Evolutionary conservation across 2,797 vertebrate genomes (phyloP).

Genomic region (Chelidonichthys spinosus): DNA sequence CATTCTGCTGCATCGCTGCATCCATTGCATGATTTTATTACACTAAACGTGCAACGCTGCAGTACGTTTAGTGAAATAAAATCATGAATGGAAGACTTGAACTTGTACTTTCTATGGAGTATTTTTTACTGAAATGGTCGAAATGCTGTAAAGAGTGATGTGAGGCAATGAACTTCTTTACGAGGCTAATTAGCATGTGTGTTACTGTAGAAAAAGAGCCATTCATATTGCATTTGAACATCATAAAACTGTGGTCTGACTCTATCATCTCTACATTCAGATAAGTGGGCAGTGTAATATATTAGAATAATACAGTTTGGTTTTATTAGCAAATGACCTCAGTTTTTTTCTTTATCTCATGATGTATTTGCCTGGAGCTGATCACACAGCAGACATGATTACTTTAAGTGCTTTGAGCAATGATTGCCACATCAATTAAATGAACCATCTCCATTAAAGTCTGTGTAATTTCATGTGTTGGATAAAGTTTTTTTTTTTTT

Average conservation of each 20-base stretch:
- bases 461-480: constrained; percentile 4
- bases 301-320: constrained; percentile 18
- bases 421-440: constrained; percentile 23
- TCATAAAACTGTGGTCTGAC: constrained; percentile 14
- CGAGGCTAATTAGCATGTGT: background rate
- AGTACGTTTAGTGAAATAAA: background rate
- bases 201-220: constrained; percentile 21
- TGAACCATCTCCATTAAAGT: constrained; percentile 14
- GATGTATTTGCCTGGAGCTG: constrained; percentile 8
- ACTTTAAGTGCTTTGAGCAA: constrained; percentile 10
- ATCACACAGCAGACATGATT: constrained; percentile 28
- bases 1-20: background rate
- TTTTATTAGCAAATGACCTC: constrained; percentile 31
- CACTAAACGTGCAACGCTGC: background rate
- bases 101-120: background rate
- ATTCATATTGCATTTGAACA: constrained; percentile 27
- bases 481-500: background rate
- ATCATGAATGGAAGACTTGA: background rate
- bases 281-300: constrained; percentile 11
- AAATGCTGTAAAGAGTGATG: background rate
- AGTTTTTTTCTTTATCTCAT: constrained; percentile 13
- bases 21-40: too few species aligned
- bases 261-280: constrained; percentile 14
- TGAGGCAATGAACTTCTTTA: background rate
- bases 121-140: background rate